Conservation (phyloP, 2,797 vertebrate species). For the Pseudomugil gertrudae region DNA sequence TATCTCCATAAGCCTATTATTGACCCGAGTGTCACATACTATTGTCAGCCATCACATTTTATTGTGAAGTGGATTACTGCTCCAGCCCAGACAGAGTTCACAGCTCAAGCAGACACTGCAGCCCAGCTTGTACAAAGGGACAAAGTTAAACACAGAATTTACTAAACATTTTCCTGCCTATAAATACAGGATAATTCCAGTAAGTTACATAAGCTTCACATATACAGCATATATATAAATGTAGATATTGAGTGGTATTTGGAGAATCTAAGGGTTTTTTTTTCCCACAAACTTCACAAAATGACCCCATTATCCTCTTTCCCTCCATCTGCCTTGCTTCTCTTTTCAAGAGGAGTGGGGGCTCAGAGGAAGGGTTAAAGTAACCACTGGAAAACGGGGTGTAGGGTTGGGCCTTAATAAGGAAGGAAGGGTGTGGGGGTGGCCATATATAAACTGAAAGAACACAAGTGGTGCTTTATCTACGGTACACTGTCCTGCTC, state of each 20-base stretch:
- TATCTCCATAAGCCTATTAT: constrained; percentile 72
- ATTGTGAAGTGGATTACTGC: constrained; percentile 66
- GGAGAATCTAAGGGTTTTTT: constrained; percentile 35
- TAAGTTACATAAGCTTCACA: not conserved
- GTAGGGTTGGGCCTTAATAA: constrained; percentile 67
- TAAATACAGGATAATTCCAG: constrained; percentile 7
- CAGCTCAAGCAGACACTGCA: constrained; percentile 38
- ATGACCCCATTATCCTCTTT: constrained; percentile 45
- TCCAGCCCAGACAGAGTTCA: constrained; percentile 47
- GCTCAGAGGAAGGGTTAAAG: constrained; percentile 67
- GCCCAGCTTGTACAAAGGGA: constrained; percentile 13
- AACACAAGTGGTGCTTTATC: constrained; percentile 80
- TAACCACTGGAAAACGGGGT: constrained; percentile 64
- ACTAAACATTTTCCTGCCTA: constrained; percentile 6
- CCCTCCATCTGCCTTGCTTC: constrained; percentile 42
- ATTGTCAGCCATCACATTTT: constrained; percentile 67
- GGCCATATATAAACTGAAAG: constrained; percentile 74
- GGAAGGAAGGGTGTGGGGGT: constrained; percentile 24
- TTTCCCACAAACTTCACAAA: constrained; percentile 36
- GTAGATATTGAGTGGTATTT: constrained; percentile 39
- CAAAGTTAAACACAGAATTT: constrained; percentile 15
- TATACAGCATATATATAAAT: not conserved
- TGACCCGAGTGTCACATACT: constrained; percentile 44
- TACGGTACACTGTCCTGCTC: constrained; percentile 68
- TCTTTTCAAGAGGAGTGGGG: constrained; percentile 51